Evolutionary conservation across 1,140 invertebrate genomes (phyloP), one percentile per base, ranked within the genome.

Genomic region (Armadillidium nasatum): DNA sequence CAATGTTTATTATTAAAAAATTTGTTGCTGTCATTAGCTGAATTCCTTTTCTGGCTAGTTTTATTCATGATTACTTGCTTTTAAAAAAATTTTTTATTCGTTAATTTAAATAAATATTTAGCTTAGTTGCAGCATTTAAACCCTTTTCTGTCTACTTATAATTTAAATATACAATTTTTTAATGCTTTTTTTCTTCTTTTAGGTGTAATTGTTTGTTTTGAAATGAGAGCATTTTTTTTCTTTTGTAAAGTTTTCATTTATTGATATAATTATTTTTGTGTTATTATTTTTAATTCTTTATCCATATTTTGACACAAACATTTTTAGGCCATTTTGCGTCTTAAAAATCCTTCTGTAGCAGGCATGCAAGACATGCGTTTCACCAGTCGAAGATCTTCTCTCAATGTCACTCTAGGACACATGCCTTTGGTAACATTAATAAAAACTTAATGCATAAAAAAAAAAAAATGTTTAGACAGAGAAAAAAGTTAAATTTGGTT

Each of bases 261-360:
- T 33, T 33, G 33, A 33, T 33, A 33, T 60, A 19, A 7, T 13
- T 13, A 15, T 19, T 15, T 60, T 60, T 60, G 11, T 60, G 19
- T 60, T 60, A 15, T 60, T 7, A 15, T 19, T 60, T 13, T 19
- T 60, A 15, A 60, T 60, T 60, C 50, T 19, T 60, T 60, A 15
- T 60, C 50, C 50, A 60, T 15, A 60, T 15, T 60, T 60, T 60
- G 50, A 19, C 11, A 19, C 7, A 60, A 15, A 60, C 33, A 33
- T 33, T 60, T 60, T 60, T 60, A 60, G 50, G 50, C 50, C 50
- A 60, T 60, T 60, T 60, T 7, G 19, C 50, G 50, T 60, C 50
- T 60, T 60, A 60, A 60, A 60, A 13, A 60, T 60, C 7, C 50
- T 60, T 60, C 50, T 60, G 50, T 60, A 60, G 50, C 50, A 19